Base-by-base conservation (phyloP, 1,140 invertebrate species). In the Drosophila watanabei region DNA sequence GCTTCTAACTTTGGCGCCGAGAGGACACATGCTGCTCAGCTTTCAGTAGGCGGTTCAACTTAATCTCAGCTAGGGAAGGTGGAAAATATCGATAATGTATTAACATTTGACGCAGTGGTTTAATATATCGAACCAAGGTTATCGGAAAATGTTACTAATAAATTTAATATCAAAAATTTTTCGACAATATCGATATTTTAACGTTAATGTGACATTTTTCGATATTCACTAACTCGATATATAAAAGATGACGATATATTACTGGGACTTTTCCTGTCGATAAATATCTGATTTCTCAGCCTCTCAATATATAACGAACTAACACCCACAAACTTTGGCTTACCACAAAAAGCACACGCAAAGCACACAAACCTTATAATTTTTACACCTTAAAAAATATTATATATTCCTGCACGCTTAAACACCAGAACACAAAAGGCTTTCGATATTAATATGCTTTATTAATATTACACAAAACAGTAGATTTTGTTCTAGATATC, bases 1-100 rank as follows among this genome's bases (percentile, higher is more conserved):
- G 37, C 56, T 78, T 54, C 10, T 46, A 28, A 61, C 35, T 66
- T 54, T 68, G 73, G 62, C 58, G 35, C 49, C 58, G 16, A 62
- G 57, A 61, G 58, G 57, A 54, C 64, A 78, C 63, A 78, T 78
- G 75, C 75, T 79, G 57, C 75, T 79, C 75, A 78, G 75, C 65
- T 78, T 70, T 43, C 35, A 39, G 24, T 48, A 69, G 68, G n/a
- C 37, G 11, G 24, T 18, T 48, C 46, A 35, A 30, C 39, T 18
- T n/a, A 28, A 11, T 11, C 35, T 48, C 20, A 48, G 46, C 24
- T 49, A 10, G 46, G 48, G 24, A 30, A n/a, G 2, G 2, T 14
- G 18, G 5, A 48, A 14, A 24, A 24, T 24, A 46, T 14, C 20
- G 11, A 46, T 14, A 7, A 11, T 14, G 20, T 20, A 13, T 13